Evolutionary conservation across 2,113 vertebrate genomes (phyloP).

Genomic region (Oncorhynchus clarkii): DNA sequence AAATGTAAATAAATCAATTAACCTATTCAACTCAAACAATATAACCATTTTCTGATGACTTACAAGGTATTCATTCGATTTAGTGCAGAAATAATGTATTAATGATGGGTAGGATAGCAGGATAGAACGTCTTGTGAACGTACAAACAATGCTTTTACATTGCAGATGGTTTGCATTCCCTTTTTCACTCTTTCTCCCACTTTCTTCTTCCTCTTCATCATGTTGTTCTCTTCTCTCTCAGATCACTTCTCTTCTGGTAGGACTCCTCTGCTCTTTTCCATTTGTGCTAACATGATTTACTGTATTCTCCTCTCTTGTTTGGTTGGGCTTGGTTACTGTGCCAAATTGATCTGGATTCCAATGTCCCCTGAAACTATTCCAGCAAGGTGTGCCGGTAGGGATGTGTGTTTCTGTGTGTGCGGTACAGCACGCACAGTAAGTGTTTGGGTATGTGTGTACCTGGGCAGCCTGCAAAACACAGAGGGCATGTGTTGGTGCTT

Average conservation of each 20-base stretch:
- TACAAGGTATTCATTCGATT: background rate
- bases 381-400: background rate
- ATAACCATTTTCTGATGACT: background rate
- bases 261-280: too few relatives aligned
- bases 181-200: background rate
- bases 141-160: background rate
- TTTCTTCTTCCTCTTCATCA: background rate
- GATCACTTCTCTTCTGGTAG: too few relatives aligned
- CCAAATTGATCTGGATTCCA: too few relatives aligned
- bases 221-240: too few relatives aligned
- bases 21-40: background rate
- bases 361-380: background rate
- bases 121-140: background rate
- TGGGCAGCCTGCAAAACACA: conserved; percentile 8
- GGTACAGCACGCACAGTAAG: conserved; percentile 5
- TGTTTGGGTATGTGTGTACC: background rate
- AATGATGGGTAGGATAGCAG: background rate
- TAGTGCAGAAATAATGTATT: background rate
- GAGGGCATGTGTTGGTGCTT: conserved; percentile 13
- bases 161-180: too few relatives aligned
- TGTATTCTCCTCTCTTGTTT: too few relatives aligned
- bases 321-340: too few relatives aligned
- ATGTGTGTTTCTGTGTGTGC: conserved; percentile 6
- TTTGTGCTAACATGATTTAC: too few relatives aligned
- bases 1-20: conserved; percentile 27